Evolutionary conservation across 1,140 invertebrate genomes (phyloP), one percentile per base, ranked within the genome.

Genomic region (Chrysomallon squamiferum): DNA sequence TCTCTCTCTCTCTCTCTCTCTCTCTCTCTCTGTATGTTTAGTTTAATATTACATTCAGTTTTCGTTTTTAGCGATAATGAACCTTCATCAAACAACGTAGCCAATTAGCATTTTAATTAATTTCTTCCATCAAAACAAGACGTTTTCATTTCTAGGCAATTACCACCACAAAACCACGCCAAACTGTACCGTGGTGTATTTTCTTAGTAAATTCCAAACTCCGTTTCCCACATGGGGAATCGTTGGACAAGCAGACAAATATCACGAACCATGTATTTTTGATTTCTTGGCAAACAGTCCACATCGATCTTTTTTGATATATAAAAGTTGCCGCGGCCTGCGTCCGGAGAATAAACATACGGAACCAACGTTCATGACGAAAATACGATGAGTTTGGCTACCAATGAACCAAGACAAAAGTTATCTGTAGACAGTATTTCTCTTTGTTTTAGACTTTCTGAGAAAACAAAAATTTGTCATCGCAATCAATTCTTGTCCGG

Each of bases 391-490:
- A 43, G 33, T 9, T n/a, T 43, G 22, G 32, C 22, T 32, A 9
- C 20, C 32, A 38, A 35, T 43, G 58, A 38, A 43, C 58, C 18
- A 11, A n/a, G 27, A 25, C 58, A 32, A 59, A 38, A 25, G n/a
- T 15, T n/a, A n/a, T n/a, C n/a, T 18, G 20, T 35, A 59, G 41
- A 59, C 58, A 59, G 11, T 25, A 59, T 22, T n/a, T n/a, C 13
- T 25, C 58, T 41, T 59, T 59, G 58, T 59, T 59, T 59, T 59
- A 59, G 41, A 59, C 18, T 43, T 38, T 43, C 20, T 43, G 58
- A 59, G 58, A 59, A 59, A 43, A 59, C 58, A 43, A 41, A 38
- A 30, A 18, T 25, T 54, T 54, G 18, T 54, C 50, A 54, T 54
- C 15, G 25, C 29, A 54, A 54, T 54, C 50, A 54, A 54, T 54